Evolutionary conservation across 2,888 invertebrate genomes (phyloP), one percentile per base, ranked within the genome.

Genomic region (Parnassius smintheus): DNA sequence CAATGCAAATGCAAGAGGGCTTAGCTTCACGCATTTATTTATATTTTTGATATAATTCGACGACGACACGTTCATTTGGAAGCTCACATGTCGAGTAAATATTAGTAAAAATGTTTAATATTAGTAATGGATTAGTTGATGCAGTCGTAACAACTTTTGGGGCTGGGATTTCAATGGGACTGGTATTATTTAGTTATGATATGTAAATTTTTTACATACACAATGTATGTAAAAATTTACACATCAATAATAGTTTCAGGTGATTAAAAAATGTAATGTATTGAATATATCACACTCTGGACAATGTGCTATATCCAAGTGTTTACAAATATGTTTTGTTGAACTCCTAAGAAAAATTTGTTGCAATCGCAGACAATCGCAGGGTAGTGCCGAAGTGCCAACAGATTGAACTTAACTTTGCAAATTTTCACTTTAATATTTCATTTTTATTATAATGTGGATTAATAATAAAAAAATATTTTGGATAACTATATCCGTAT

Each of bases 391-490:
- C 77, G 77, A 70, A 72, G 62, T 62, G 75, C 76, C 75, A 76
- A 76, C 73, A 71, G 75, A 82, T 75, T 83, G 77, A 75, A 81
- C 83, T 84, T 77, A 81, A 85, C 85, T 85, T 86, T 84, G 89
- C 88, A 83, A 85, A 84, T 85, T 87, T 85, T 88, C 87, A 86
- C 85, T 80, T 84, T 81, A 80, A 81, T 76, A 76, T 76, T 78
- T 77, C 78, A 77, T 76, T 82, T 86, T 18, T 87, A 75, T 89
- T 89, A 86, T 82, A 86, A 88, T 89, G 90, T 90, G 74, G 83
- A 18, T 18, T 18, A 18, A 82, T 86, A 85, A 88, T 87, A 86
- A 78, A 82, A 86, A 18, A 88, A 80, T 90, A 90, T 89, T 18
- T 18, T 18, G 18, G 18, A 18, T 18, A 18, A 18, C 18, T 18